Conservation (phyloP, 2,797 vertebrate genomes). For the Lepus oiostolus region DNA sequence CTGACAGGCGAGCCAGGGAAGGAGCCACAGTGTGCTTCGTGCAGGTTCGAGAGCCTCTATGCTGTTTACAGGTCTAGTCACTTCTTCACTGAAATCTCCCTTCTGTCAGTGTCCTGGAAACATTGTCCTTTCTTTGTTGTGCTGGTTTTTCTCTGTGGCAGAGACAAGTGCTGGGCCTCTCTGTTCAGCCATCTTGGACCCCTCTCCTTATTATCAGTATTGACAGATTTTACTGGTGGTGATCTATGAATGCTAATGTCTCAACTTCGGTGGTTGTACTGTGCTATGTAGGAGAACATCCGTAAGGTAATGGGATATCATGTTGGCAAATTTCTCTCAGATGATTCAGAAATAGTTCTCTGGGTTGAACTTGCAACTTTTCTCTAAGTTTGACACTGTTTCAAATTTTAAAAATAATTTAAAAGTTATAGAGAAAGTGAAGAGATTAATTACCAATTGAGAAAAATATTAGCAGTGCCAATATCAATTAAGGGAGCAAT, state of each 20-base stretch:
- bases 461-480: neutral
- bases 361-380: neutral
- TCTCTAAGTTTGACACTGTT: slow-evolving; percentile 9
- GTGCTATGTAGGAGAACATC: neutral
- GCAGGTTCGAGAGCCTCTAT: too few species aligned
- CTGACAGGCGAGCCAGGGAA: too few species aligned
- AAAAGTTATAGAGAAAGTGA: neutral
- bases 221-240: neutral
- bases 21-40: too few species aligned
- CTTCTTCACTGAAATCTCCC: too few species aligned
- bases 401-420: neutral
- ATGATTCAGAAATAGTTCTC: slow-evolving; percentile 32
- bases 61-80: too few species aligned
- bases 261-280: neutral
- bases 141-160: too few species aligned
- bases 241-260: neutral
- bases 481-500: neutral
- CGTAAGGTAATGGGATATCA: neutral
- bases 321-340: neutral
- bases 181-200: too few species aligned
- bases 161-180: too few species aligned
- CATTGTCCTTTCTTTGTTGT: too few species aligned
- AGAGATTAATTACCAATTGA: neutral
- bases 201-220: neutral
- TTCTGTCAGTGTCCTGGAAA: too few species aligned